A percentile compares a stretch with the other conserved stretches of the same genome.
These are phyloP conservation scores for Fragum fragum DNA, from an alignment of 2,888 invertebrate genomes.

Conservation along the genomic window DNA sequence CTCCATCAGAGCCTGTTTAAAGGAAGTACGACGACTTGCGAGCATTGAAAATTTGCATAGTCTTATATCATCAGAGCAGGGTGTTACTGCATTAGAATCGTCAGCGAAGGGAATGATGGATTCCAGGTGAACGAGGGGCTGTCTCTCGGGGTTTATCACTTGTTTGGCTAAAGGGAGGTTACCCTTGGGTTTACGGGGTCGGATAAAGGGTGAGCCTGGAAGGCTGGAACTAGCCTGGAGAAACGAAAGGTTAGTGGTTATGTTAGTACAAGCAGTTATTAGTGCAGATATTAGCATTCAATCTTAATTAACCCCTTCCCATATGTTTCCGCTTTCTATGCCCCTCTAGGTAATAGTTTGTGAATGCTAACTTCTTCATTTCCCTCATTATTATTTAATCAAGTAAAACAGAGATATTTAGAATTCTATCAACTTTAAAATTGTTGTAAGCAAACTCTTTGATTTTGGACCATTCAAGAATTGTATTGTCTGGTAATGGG, in stretches of 20 bases:
- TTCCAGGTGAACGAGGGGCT: conserved; percentile 96
- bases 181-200: conserved; percentile 91
- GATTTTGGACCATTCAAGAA: no score
- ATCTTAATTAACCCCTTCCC: no score
- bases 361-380: no score
- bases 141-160: conserved; percentile 91
- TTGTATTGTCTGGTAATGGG: no score
- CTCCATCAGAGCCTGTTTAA: conserved; percentile 48
- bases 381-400: no score
- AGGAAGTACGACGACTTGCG: conserved; percentile 71
- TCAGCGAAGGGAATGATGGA: conserved; percentile 95
- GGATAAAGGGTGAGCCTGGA: conserved; percentile 98
- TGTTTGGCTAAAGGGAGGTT: conserved; percentile 88
- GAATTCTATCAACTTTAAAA: no score
- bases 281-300: no score
- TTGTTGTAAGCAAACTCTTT: no score
- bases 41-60: conserved; percentile 88
- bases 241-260: conserved; percentile 9
- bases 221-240: conserved; percentile 97
- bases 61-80: conserved; percentile 95
- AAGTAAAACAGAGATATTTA: no score
- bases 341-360: no score
- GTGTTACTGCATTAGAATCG: conserved; percentile 98
- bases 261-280: not conserved
- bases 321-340: no score